Conservation (phyloP, 2,888 invertebrate species). For the Hoplodrina blanda region DNA sequence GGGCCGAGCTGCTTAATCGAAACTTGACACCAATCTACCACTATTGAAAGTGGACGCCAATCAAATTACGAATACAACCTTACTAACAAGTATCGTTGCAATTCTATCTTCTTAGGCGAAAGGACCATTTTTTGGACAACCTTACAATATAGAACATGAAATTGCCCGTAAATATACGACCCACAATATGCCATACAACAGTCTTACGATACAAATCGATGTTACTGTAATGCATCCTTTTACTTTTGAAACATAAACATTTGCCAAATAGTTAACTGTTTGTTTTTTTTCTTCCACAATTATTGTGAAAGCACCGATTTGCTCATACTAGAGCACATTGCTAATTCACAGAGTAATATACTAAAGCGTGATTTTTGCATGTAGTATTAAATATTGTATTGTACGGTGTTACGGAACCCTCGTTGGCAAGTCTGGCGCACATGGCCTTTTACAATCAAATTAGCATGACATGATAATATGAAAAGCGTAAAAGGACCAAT, state of each 20-base stretch:
- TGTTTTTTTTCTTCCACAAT: too few relatives aligned
- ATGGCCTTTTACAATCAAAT: too few relatives aligned
- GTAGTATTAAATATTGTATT: too few relatives aligned
- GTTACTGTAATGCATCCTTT: too few relatives aligned
- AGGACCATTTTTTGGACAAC: background rate
- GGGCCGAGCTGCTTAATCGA: slow-evolving; percentile 10
- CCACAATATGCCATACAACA: too few relatives aligned
- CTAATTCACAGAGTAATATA: too few relatives aligned
- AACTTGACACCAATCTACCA: slow-evolving; percentile 21
- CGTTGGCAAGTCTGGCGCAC: too few relatives aligned
- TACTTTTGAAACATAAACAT: too few relatives aligned
- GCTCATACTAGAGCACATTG: background rate
- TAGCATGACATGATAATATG: background rate
- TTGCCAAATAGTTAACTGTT: too few relatives aligned
- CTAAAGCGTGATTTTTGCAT: too few relatives aligned
- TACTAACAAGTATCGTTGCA: background rate
- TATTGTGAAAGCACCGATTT: slow-evolving; percentile 2
- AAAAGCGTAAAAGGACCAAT: background rate
- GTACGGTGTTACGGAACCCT: too few relatives aligned
- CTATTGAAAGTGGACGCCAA: slow-evolving; percentile 1
- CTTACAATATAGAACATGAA: background rate
- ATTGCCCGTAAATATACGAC: background rate
- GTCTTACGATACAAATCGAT: too few relatives aligned
- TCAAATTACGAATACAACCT: background rate
- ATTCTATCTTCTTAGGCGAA: background rate